These are phyloP conservation scores for Castor canadensis DNA, from an alignment of 2,113 vertebrate species.

Conservation along the genomic window DNA sequence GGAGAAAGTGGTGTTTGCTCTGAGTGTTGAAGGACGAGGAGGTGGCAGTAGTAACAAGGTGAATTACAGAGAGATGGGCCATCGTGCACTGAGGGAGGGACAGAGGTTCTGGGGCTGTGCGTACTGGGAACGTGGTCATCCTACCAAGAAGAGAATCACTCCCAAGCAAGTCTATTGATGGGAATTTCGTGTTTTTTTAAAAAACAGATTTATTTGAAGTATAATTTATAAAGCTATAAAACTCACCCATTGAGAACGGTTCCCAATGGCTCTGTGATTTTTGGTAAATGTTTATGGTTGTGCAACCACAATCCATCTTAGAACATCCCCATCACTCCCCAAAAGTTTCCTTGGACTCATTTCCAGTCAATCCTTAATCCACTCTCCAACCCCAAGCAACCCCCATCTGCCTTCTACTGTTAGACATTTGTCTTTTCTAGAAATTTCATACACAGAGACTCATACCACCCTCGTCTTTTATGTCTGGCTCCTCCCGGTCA, in stretches of 20 bases:
- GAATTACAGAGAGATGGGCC: not conserved
- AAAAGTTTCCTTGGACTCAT: not conserved
- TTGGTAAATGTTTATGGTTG: not conserved
- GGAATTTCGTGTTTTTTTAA: not conserved
- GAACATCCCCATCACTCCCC: not conserved
- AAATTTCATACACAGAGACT: not conserved
- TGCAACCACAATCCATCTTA: not conserved
- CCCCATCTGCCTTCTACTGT: not conserved
- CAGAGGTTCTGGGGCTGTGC: too few species aligned
- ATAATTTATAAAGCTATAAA: not conserved
- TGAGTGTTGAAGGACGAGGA: not conserved
- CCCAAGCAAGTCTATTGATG: too few species aligned
- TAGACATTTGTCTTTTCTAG: not conserved
- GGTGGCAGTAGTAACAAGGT: accelerated
- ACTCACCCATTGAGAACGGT: not conserved
- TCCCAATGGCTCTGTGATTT: not conserved
- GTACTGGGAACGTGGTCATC: not conserved
- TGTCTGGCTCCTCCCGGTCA: not conserved
- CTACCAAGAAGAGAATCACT: too few species aligned
- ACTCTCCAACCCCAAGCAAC: not conserved
- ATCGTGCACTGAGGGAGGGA: too few species aligned
- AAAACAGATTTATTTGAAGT: not conserved
- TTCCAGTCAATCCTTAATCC: not conserved
- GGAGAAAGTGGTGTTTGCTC: not conserved
- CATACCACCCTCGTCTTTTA: not conserved